These are phyloP conservation scores for Dicrurus megarhynchus DNA, from an alignment of 2,113 vertebrate genomes.

Conservation along the genomic window DNA sequence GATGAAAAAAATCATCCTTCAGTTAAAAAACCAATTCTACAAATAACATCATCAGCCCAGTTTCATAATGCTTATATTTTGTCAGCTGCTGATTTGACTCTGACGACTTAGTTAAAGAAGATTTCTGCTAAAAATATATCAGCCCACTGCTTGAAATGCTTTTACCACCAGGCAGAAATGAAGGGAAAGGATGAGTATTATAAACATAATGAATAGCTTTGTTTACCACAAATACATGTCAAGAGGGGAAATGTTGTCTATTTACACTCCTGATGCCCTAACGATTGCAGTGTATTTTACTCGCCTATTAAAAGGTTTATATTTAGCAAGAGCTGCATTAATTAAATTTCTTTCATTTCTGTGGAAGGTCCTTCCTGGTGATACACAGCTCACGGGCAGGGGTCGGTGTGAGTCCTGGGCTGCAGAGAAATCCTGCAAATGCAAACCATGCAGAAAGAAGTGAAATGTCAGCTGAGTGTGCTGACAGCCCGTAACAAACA, in stretches of 20 bases:
- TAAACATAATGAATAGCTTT: neutral
- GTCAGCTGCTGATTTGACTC: constrained; percentile 30
- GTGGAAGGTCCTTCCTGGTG: neutral
- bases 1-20: neutral
- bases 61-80: constrained; percentile 20
- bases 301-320: neutral
- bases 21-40: neutral
- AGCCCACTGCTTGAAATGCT: neutral
- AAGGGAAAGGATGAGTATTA: neutral
- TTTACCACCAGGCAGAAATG: neutral
- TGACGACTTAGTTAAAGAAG: neutral
- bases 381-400: neutral
- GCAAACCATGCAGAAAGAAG: neutral
- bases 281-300: accelerated
- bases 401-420: neutral
- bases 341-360: neutral
- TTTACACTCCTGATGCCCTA: neutral
- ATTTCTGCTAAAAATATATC: constrained; percentile 34
- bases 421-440: neutral
- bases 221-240: neutral
- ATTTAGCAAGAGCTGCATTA: neutral
- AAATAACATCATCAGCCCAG: neutral
- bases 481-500: neutral
- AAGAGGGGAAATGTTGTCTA: neutral
- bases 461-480: neutral